These are phyloP conservation scores for Gryon sp. DNA, from an alignment of 1,140 invertebrate genomes.

Conservation along the genomic window DNA sequence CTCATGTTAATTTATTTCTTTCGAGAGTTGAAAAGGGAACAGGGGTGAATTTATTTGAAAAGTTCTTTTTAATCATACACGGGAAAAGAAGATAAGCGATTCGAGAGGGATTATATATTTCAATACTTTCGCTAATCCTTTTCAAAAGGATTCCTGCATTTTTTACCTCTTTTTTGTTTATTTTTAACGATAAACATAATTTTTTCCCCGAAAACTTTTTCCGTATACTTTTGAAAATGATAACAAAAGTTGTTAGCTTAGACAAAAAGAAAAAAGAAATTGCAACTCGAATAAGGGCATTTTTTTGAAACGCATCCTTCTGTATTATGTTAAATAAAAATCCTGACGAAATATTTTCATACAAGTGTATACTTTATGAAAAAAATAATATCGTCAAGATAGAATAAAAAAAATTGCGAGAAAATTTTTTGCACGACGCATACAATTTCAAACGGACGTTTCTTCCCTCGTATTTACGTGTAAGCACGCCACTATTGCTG, in stretches of 20 bases:
- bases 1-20: background rate
- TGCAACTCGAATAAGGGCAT: too few relatives aligned
- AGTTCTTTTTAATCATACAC: background rate
- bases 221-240: too few relatives aligned
- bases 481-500: conserved; percentile 22
- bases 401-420: conserved; percentile 9
- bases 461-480: conserved; percentile 27
- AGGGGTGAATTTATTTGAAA: conserved; percentile 17
- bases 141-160: background rate
- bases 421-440: conserved; percentile 22
- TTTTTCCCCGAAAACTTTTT: background rate
- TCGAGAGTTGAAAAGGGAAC: background rate
- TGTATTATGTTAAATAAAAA: too few relatives aligned
- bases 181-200: too few relatives aligned
- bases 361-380: conserved; percentile 7
- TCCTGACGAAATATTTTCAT: too few relatives aligned
- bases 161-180: too few relatives aligned
- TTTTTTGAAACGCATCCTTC: too few relatives aligned
- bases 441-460: conserved; percentile 36
- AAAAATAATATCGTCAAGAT: conserved; percentile 22
- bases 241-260: too few relatives aligned
- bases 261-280: too few relatives aligned
- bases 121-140: background rate
- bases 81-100: conserved; percentile 1
- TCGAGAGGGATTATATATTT: conserved; percentile 3